A percentile compares a stretch with the other conserved stretches of the same genome.
phyloP scores from a whole-genome alignment of 1,140 invertebrate species.

The Eupeodes corollae region DNA sequence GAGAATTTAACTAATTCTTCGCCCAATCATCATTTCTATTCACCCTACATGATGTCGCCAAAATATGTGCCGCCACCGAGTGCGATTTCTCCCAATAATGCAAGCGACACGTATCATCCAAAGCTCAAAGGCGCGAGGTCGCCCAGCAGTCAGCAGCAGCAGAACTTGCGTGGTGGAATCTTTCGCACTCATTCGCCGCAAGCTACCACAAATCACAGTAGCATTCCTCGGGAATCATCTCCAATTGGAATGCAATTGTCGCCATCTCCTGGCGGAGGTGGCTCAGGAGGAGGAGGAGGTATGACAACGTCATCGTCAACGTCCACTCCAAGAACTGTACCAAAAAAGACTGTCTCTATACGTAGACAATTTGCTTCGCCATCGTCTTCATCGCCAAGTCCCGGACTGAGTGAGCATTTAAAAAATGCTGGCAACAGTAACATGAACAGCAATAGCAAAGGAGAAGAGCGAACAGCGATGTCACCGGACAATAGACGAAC shows the following conservation, averaged over 20 bases:
- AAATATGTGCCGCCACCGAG: constrained; percentile 7
- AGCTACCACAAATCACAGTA: neutral
- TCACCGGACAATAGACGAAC: neutral
- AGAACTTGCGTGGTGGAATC: constrained; percentile 10
- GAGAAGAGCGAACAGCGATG: neutral
- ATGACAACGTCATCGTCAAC: constrained; percentile 17
- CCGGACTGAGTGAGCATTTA: constrained; percentile 1
- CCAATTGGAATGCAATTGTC: neutral
- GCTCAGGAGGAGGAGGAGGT: too few species aligned
- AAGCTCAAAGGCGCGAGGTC: neutral
- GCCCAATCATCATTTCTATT: constrained; percentile 16
- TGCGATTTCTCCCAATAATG: neutral
- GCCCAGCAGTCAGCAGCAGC: neutral
- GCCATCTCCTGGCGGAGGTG: neutral
- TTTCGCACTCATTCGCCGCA: constrained; percentile 10
- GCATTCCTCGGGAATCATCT: neutral
- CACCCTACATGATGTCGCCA: constrained; percentile 19
- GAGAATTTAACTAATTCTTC: neutral
- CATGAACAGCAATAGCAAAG: constrained; percentile 13
- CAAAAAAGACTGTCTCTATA: constrained; percentile 37
- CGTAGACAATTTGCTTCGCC: constrained; percentile 36
- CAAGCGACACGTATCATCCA: neutral
- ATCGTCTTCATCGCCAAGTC: constrained; percentile 23
- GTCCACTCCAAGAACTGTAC: constrained; percentile 31
- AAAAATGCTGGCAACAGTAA: neutral